Percentiles rank a stretch among this genome's conserved stretches.
phyloP scores from a whole-genome alignment of 1,140 invertebrate genomes.

The Daktulosphaira vitifoliae region DNA sequence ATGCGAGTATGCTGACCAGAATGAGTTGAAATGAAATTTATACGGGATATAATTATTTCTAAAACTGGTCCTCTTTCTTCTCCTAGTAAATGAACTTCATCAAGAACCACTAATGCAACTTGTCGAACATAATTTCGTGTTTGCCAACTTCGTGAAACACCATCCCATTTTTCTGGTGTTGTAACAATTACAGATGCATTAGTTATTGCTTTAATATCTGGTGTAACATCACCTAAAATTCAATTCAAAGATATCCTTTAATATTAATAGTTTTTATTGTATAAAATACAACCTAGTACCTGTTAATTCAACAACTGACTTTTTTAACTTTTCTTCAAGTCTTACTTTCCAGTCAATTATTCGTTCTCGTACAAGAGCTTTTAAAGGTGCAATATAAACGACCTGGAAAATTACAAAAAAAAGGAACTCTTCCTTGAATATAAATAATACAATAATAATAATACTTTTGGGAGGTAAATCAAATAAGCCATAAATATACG shows the following conservation, averaged over 20 bases:
- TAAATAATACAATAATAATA: too few relatives aligned
- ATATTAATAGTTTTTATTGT: not conserved
- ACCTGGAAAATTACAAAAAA: constrained; percentile 46
- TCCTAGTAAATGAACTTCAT: constrained; percentile 96
- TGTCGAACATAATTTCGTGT: constrained; percentile 88
- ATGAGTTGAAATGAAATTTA: constrained; percentile 84
- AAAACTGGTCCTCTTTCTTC: constrained; percentile 77
- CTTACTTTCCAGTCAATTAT: constrained; percentile 94
- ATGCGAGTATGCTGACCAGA: constrained; percentile 71
- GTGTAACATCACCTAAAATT: constrained; percentile 79
- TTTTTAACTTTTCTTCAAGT: constrained; percentile 66
- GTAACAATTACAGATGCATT: constrained; percentile 89
- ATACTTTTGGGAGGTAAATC: too few relatives aligned
- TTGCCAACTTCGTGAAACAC: constrained; percentile 95
- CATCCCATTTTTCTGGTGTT: constrained; percentile 99
- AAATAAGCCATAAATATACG: too few relatives aligned
- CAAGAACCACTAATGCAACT: constrained; percentile 91
- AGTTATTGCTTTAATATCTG: constrained; percentile 77
- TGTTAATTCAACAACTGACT: constrained; percentile 91
- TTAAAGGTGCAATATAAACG: constrained; percentile 97
- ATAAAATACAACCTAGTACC: constrained; percentile 49
- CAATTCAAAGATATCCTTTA: not conserved
- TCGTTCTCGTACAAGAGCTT: constrained; percentile 92
- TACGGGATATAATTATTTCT: constrained; percentile 74
- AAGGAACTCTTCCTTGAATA: too few relatives aligned